Evolutionary conservation across 2,113 vertebrate species (phyloP), one percentile per base, ranked within the genome.

Genomic region (Hydrochoerus hydrochaeris): DNA sequence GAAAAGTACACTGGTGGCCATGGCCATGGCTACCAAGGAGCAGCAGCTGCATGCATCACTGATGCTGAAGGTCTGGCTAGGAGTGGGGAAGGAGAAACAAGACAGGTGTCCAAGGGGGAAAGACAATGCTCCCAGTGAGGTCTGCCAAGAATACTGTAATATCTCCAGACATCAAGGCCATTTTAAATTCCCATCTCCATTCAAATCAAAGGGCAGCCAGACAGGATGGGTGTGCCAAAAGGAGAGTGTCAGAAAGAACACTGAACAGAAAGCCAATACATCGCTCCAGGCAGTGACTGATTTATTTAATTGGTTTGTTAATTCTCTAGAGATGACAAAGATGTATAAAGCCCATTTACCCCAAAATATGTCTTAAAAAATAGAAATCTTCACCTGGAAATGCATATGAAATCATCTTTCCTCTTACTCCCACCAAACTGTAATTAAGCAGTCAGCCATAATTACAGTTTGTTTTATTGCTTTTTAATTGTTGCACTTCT

Each of bases 401-500:
- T 38, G 41, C 14, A 77, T 35, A 58, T 2, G 24, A 81, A 80
- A 97, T 97, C 87, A 94, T 26, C 84, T 49, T 97, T 84, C 88
- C 28, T 89, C 24, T 71, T 30, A 46, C 10, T 44, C 71, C 24
- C 35, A 78, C 35, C 73, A n/a, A n/a, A n/a, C n/a, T n/a, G n/a
- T 58, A 7, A 95, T 24, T 57, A 95, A 94, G 90, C 96, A 58
- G 82, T 0, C 65, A 35, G 54, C 16, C 26, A 30, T 2, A 62
- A 69, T 95, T 75, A 9, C 1, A 73, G 86, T 60, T 92, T 17
- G 4, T 95, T 96, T 95, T 58, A 94, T 46, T 97, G 91, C n/a
- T 95, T 97, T 97, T 80, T 73, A 94, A 97, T 85, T 89, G 86
- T 63, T 52, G 19, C 49, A 57, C 16, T 88, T 97, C 83, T 82